Evolutionary conservation across 1,140 invertebrate genomes (phyloP), one percentile per base, ranked within the genome.

Genomic region (Prorops nasuta): DNA sequence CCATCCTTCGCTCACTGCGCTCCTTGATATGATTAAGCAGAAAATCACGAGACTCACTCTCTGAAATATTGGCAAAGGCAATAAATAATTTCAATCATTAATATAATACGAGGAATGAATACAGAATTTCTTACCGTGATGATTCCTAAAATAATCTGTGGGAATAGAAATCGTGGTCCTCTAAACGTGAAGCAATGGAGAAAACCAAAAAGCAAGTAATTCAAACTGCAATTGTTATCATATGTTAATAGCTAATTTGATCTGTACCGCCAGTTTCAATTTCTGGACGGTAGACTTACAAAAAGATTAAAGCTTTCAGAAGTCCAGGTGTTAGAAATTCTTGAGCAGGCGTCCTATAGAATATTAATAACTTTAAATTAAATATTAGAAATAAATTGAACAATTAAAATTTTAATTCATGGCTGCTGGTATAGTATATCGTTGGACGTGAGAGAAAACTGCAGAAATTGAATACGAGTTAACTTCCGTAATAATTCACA

Each of bases 31-130:
- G 12, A 32, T 14, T 37, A 52, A 17, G 22, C 32, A 24, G 34
- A 49, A 52, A 37, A 42, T 16, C 45, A 52, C 45, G 18, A 46
- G 44, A 15, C 12, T 10, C 31, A 38, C 22, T 51, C 45, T 47
- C 49, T 47, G 31, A 35, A 49, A 24, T 49, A 44, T 44, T 45
- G 10, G 7, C 3, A 18, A 20, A 19, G 24, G 19, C 2, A 19
- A 9, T 15, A 20, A 24, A 17, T 8, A 22, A 50, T n/a, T n/a
- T n/a, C n/a, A n/a, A n/a, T n/a, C n/a, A n/a, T n/a, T n/a, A n/a
- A n/a, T n/a, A n/a, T n/a, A n/a, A n/a, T n/a, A n/a, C n/a, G n/a
- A n/a, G n/a, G n/a, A n/a, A n/a, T n/a, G n/a, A n/a, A n/a, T n/a
- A n/a, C n/a, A n/a, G n/a, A n/a, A n/a, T n/a, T n/a, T n/a, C 16